These are phyloP conservation scores for Blastomussa wellsi DNA, from an alignment of 92 coral and sea anemone species.

Conservation along the genomic window DNA sequence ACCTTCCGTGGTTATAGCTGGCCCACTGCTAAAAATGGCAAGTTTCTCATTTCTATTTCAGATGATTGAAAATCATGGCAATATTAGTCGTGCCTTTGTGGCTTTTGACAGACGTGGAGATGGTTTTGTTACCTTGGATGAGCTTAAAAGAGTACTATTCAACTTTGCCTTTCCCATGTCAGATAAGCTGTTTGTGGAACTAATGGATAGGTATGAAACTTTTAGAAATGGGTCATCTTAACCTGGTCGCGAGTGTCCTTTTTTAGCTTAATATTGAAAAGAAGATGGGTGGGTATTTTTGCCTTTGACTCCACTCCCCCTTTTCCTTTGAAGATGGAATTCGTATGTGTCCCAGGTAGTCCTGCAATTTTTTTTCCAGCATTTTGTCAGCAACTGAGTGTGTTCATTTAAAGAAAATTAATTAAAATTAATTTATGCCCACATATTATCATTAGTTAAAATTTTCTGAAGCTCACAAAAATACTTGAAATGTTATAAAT, in stretches of 20 bases:
- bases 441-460: not conserved
- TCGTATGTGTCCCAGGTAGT: not conserved
- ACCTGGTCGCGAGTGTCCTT: too few relatives aligned
- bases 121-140: slow-evolving; percentile 91
- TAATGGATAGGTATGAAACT: slow-evolving; percentile 75
- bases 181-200: slow-evolving; percentile 75
- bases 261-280: too few relatives aligned
- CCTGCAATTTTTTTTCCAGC: not conserved
- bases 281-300: not conserved
- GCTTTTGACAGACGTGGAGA: slow-evolving; percentile 86
- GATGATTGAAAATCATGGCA: slow-evolving; percentile 81
- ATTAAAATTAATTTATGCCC: too few relatives aligned
- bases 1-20: too few relatives aligned
- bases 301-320: not conserved
- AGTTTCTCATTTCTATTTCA: slow-evolving; percentile 13
- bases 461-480: not conserved
- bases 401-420: not conserved
- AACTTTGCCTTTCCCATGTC: slow-evolving; percentile 92
- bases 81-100: slow-evolving; percentile 85
- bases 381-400: not conserved
- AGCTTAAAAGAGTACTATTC: slow-evolving; percentile 84
- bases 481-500: too few relatives aligned
- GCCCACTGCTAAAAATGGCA: not conserved
- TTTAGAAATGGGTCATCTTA: not conserved
- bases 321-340: not conserved